These are phyloP conservation scores for Channa maculata DNA, from an alignment of 2,113 vertebrate species.

Conservation along the genomic window DNA sequence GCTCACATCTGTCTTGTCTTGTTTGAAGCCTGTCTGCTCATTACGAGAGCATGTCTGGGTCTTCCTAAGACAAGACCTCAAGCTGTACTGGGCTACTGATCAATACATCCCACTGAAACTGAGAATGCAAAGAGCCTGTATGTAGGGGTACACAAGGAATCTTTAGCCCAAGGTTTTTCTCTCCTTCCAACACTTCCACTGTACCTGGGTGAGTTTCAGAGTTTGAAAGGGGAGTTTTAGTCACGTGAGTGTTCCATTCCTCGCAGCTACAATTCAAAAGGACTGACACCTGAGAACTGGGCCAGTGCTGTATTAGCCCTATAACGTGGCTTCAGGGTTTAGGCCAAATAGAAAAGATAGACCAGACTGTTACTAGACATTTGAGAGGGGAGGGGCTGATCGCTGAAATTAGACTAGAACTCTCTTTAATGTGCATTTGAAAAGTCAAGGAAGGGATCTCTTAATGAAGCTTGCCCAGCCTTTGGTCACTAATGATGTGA, in stretches of 20 bases:
- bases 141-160: conserved; percentile 34
- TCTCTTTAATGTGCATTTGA: neutral
- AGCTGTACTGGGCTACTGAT: conserved; percentile 46
- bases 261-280: conserved; percentile 57
- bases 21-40: conserved; percentile 46
- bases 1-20: conserved; percentile 13
- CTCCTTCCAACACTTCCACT: conserved; percentile 11
- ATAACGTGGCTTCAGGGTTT: conserved; percentile 38
- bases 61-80: conserved; percentile 47
- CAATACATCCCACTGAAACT: conserved; percentile 59
- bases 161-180: conserved; percentile 15
- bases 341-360: conserved; percentile 53
- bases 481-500: conserved; percentile 64
- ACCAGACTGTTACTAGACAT: conserved; percentile 48
- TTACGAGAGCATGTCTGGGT: conserved; percentile 56
- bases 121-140: conserved; percentile 53
- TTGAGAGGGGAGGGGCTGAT: conserved; percentile 12
- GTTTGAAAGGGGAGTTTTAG: conserved; percentile 23
- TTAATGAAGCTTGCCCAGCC: conserved; percentile 31
- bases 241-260: conserved; percentile 6
- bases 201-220: conserved; percentile 41
- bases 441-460: conserved; percentile 29
- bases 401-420: conserved; percentile 36
- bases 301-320: conserved; percentile 36
- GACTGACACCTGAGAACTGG: conserved; percentile 64